Evolutionary conservation across 2,888 invertebrate species (phyloP).

Genomic region (Drosophila suboccidentalis): DNA sequence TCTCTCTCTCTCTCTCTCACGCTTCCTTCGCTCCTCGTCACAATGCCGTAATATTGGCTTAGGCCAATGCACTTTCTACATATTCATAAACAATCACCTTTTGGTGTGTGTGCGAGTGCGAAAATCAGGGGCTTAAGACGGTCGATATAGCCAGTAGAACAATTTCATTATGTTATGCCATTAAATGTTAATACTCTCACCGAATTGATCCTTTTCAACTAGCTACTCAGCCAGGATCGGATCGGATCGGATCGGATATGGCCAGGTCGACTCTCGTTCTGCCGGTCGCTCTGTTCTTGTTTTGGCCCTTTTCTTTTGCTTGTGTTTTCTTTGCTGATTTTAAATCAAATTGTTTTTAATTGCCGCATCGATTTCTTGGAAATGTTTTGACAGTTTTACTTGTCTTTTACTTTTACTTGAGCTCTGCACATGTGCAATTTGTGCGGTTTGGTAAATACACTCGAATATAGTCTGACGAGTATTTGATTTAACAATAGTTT

Average conservation of each 20-base stretch:
- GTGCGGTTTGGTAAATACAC: neutral
- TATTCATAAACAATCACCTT: neutral
- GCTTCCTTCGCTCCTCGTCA: conserved; percentile 33
- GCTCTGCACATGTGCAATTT: conserved; percentile 15
- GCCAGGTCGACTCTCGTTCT: neutral
- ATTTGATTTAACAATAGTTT: neutral
- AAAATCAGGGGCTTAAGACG: conserved; percentile 70
- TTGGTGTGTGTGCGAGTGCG: conserved; percentile 45
- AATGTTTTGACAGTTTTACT: conserved; percentile 66
- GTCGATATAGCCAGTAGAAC: conserved; percentile 37
- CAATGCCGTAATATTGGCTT: conserved; percentile 81
- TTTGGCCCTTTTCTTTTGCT: conserved; percentile 12
- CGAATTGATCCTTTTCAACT: conserved; percentile 44
- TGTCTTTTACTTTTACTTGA: neutral
- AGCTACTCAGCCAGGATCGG: neutral
- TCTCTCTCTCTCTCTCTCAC: too few relatives aligned
- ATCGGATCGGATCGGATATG: conserved; percentile 2
- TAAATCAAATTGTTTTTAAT: conserved; percentile 78
- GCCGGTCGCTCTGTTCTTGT: neutral
- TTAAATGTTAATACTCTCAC: conserved; percentile 65
- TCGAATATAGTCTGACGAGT: neutral
- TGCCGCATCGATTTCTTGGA: conserved; percentile 63
- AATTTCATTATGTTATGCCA: conserved; percentile 78
- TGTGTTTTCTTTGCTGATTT: conserved; percentile 74
- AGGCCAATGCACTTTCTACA: conserved; percentile 30